These are phyloP conservation scores for Odontomachus brunneus DNA, from an alignment of 1,140 invertebrate genomes.

Conservation along the genomic window DNA sequence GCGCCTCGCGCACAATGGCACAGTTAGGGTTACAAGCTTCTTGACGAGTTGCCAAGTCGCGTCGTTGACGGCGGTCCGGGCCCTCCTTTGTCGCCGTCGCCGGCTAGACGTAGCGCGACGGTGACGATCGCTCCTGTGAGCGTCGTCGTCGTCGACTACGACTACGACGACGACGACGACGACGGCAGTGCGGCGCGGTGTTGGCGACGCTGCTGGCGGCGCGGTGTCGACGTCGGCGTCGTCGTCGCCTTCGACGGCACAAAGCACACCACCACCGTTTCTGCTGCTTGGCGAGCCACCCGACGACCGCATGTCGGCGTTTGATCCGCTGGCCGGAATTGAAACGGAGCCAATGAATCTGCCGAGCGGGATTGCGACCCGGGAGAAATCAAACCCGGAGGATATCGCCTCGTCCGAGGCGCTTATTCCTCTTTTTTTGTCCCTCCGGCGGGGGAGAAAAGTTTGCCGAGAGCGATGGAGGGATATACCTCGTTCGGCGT, in stretches of 20 bases:
- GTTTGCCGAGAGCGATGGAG: conserved; percentile 48
- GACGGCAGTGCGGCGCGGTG: conserved; percentile 38
- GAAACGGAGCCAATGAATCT: conserved; percentile 84
- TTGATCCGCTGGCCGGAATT: conserved; percentile 81
- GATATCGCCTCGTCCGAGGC: conserved; percentile 37
- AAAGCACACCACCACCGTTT: conserved; percentile 56
- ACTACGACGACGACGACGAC: conserved; percentile 30
- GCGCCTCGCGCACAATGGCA: conserved; percentile 77
- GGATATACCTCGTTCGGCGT: conserved; percentile 34
- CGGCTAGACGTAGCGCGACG: conserved; percentile 69
- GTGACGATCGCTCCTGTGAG: conserved; percentile 70
- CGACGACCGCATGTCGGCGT: conserved; percentile 74
- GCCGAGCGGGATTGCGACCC: conserved; percentile 62
- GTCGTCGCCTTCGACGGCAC: conserved; percentile 74
- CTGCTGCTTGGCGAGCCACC: conserved; percentile 63
- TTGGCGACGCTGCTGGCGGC: conserved; percentile 61
- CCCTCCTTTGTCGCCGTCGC: conserved; percentile 73
- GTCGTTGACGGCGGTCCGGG: conserved; percentile 72
- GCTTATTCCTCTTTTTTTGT: conserved; percentile 49
- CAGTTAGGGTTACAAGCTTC: conserved; percentile 83
- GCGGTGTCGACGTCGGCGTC: conserved; percentile 68
- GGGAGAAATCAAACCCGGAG: conserved; percentile 59
- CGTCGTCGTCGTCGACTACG: not conserved
- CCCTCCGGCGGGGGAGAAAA: not conserved
- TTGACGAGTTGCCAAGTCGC: conserved; percentile 84